These are phyloP conservation scores for Hymenopus coronatus DNA, from an alignment of 2,888 invertebrate genomes.

Conservation along the genomic window DNA sequence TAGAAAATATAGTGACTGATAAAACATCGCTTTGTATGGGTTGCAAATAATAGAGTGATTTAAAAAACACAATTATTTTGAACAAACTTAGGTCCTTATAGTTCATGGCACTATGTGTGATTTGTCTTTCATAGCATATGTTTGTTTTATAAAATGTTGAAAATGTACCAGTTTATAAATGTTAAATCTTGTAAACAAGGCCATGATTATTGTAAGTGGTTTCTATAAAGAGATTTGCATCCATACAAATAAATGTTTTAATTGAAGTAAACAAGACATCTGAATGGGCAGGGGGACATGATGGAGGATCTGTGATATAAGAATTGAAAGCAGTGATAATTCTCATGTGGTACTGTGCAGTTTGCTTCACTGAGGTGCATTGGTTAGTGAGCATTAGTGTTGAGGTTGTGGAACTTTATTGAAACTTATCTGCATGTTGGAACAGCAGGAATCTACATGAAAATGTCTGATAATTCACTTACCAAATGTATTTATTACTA, in stretches of 20 bases:
- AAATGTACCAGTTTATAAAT: neutral
- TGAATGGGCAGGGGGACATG: neutral
- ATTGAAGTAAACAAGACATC: neutral
- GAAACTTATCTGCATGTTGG: neutral
- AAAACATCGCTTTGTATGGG: neutral
- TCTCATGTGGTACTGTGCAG: neutral
- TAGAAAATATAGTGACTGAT: neutral
- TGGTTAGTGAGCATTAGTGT: neutral
- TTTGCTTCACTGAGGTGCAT: neutral
- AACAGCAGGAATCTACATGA: neutral
- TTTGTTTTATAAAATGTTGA: neutral
- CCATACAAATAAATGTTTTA: neutral
- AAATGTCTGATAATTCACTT: neutral
- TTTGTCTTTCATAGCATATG: neutral
- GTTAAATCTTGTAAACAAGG: neutral
- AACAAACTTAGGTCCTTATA: neutral
- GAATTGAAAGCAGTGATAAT: constrained; percentile 1
- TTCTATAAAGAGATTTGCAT: neutral
- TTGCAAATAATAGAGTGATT: neutral
- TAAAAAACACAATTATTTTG: neutral
- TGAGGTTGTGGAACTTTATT: neutral
- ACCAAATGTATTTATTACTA: neutral
- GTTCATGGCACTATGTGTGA: neutral
- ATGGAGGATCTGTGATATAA: constrained; percentile 32
- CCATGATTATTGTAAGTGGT: neutral